Conservation (phyloP, 2,888 invertebrate genomes). For the Holacanthella duospinosa region DNA sequence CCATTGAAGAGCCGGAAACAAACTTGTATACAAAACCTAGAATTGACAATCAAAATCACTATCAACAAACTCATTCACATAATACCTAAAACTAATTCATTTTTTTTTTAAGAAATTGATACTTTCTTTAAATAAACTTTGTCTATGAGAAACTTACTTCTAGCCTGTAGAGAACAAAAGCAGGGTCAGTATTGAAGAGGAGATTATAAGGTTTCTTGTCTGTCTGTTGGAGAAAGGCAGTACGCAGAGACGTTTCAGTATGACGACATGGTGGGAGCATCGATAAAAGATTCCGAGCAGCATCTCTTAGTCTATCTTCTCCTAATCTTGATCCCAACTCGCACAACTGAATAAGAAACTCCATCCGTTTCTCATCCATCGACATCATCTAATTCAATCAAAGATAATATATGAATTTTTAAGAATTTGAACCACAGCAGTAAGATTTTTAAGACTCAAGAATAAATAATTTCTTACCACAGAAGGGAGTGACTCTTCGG, state of each 20-base stretch:
- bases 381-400: constrained; percentile 64
- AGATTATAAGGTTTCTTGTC: constrained; percentile 33
- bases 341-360: constrained; percentile 54
- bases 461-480: constrained; percentile 52
- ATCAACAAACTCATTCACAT: background rate
- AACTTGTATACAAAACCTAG: constrained; percentile 71
- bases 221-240: constrained; percentile 44
- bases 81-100: too few species aligned
- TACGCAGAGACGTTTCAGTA: constrained; percentile 52
- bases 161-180: constrained; percentile 58
- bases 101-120: background rate
- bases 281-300: constrained; percentile 65
- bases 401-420: too few species aligned
- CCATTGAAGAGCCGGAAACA: constrained; percentile 81
- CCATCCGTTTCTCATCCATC: constrained; percentile 42
- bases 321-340: constrained; percentile 74
- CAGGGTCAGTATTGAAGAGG: constrained; percentile 35
- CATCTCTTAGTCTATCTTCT: constrained; percentile 70
- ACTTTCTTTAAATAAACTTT: too few species aligned
- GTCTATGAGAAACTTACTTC: constrained; percentile 52
- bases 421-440: constrained; percentile 5
- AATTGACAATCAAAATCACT: constrained; percentile 35
- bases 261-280: constrained; percentile 66
- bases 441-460: background rate
- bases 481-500: constrained; percentile 81